Evolutionary conservation across 2,888 invertebrate genomes (phyloP).

Genomic region (Brachypterus glaber): DNA sequence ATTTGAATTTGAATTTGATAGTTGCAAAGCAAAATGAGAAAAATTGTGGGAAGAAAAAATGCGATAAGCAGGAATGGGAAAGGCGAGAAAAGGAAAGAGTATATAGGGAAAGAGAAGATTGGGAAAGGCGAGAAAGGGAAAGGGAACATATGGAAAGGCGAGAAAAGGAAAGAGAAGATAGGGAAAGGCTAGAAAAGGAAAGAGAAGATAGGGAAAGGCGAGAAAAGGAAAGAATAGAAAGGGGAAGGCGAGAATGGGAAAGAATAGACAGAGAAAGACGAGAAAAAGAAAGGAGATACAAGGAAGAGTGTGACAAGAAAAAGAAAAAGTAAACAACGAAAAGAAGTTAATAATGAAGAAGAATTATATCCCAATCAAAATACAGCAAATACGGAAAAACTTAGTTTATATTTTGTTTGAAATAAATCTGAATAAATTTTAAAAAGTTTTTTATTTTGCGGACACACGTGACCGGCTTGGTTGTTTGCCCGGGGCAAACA

Average conservation of each 20-base stretch:
- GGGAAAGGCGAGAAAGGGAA: conserved; percentile 26
- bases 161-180: conserved; percentile 41
- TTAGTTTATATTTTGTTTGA: too few relatives aligned
- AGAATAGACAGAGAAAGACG: conserved; percentile 36
- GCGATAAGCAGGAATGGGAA: neutral
- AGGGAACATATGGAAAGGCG: conserved; percentile 28
- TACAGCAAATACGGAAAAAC: too few relatives aligned
- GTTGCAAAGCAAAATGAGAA: neutral
- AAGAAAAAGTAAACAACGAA: conserved; percentile 35
- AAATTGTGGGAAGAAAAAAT: neutral
- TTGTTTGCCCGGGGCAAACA: too few relatives aligned
- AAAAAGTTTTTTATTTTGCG: too few relatives aligned
- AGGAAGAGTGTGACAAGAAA: conserved; percentile 33
- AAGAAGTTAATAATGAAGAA: conserved; percentile 27
- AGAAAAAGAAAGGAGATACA: conserved; percentile 39
- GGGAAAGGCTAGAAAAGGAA: conserved; percentile 12
- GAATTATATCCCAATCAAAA: too few relatives aligned
- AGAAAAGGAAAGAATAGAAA: conserved; percentile 3
- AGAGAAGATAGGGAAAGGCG: conserved; percentile 6
- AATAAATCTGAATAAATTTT: too few relatives aligned
- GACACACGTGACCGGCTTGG: too few relatives aligned
- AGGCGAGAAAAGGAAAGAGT: neutral
- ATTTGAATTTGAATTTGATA: too few relatives aligned
- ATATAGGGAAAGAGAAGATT: neutral
- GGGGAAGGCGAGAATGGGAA: conserved; percentile 31